Evolutionary conservation across 1,140 invertebrate species (phyloP).

Genomic region (Hyles vespertilio): DNA sequence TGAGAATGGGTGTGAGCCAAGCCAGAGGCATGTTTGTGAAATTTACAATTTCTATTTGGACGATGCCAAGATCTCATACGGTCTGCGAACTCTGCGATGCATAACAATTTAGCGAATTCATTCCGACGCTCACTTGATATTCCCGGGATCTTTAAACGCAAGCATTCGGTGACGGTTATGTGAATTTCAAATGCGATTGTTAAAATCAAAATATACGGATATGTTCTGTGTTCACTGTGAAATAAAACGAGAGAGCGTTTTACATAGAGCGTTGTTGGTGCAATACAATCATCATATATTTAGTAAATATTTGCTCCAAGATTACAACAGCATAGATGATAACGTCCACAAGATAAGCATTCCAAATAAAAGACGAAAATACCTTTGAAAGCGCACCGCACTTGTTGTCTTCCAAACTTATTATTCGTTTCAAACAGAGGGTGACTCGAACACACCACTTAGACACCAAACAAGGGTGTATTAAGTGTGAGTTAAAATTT

Average conservation of each 20-base stretch:
- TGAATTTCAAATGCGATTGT: constrained; percentile 12
- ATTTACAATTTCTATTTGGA: constrained; percentile 42
- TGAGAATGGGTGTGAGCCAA: constrained; percentile 45
- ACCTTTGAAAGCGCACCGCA: constrained; percentile 20
- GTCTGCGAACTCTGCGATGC: constrained; percentile 11
- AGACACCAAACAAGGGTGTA: constrained; percentile 75
- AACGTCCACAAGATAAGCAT: background rate
- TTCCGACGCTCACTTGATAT: constrained; percentile 15
- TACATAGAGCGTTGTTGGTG: no score
- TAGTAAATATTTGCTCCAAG: no score
- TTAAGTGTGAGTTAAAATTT: constrained; percentile 76
- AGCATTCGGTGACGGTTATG: constrained; percentile 10
- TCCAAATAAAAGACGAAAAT: background rate
- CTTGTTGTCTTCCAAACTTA: constrained; percentile 67
- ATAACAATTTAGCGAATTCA: constrained; percentile 17
- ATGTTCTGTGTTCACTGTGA: background rate
- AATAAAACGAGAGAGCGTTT: no score
- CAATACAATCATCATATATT: no score
- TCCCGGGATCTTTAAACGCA: constrained; percentile 11
- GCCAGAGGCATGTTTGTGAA: constrained; percentile 26
- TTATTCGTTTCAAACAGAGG: constrained; percentile 67
- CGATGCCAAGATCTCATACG: constrained; percentile 20
- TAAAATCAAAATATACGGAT: constrained; percentile 4
- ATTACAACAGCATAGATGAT: no score
- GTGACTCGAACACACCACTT: constrained; percentile 73